Conservation (phyloP, 2,113 vertebrate genomes). For the Lipophrys pholis region DNA sequence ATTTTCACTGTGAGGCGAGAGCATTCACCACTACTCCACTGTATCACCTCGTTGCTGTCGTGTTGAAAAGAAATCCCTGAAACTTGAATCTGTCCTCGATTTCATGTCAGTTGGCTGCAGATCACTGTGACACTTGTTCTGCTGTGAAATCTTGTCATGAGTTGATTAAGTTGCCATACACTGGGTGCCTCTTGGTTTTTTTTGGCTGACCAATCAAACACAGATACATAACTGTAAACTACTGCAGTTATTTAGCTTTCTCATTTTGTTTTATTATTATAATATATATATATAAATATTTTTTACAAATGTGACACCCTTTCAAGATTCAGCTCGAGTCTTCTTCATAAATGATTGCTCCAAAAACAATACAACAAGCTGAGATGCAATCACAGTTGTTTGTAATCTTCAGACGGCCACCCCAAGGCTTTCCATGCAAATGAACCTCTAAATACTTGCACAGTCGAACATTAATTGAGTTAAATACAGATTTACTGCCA, state of each 20-base stretch:
- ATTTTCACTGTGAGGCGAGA: too few relatives aligned
- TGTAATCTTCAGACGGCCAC: too few relatives aligned
- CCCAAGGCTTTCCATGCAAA: too few relatives aligned
- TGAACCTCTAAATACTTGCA: too few relatives aligned
- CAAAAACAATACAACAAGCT: neutral
- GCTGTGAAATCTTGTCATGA: neutral
- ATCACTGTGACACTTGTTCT: neutral
- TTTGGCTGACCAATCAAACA: neutral
- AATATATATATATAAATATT: too few relatives aligned
- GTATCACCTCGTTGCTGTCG: too few relatives aligned
- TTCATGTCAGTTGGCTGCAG: constrained; percentile 18
- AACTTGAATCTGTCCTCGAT: constrained; percentile 14
- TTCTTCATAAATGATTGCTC: neutral
- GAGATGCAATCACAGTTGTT: neutral
- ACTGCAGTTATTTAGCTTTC: neutral
- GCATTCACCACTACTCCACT: too few relatives aligned
- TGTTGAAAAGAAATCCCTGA: neutral
- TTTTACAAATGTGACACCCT: too few relatives aligned
- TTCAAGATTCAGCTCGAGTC: neutral
- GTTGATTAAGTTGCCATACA: neutral
- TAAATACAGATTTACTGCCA: too few relatives aligned
- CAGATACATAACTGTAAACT: neutral
- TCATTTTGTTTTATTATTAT: neutral
- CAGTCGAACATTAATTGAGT: too few relatives aligned
- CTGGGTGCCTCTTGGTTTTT: too few relatives aligned